Percentiles rank a stretch among this genome's conserved stretches.
These are phyloP conservation scores for Hippopotamus amphibius DNA, from an alignment of 2,113 vertebrate genomes.

Conservation along the genomic window DNA sequence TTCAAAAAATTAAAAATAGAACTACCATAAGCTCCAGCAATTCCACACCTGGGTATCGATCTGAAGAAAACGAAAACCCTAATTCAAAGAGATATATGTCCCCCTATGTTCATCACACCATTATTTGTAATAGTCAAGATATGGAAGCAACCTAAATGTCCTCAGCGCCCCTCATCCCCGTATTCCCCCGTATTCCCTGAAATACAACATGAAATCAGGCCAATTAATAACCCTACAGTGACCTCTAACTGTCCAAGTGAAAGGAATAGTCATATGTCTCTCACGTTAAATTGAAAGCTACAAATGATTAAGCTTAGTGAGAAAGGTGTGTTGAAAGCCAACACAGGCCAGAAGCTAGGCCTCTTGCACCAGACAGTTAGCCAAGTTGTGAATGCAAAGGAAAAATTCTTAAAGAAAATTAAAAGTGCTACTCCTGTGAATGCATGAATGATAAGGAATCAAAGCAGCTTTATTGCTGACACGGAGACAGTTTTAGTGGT, in stretches of 20 bases:
- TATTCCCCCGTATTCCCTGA: neutral
- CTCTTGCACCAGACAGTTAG: neutral
- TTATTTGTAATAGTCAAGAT: neutral
- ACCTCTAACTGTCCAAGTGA: neutral
- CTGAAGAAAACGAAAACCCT: neutral
- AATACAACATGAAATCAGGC: neutral
- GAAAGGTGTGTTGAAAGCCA: neutral
- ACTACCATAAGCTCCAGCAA: neutral
- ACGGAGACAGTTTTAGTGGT: neutral
- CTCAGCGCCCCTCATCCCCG: too few species aligned
- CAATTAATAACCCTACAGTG: neutral
- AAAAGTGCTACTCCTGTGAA: neutral
- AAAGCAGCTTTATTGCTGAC: neutral
- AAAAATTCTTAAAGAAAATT: neutral
- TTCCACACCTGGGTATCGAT: neutral
- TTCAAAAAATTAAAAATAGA: neutral
- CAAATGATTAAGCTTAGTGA: neutral
- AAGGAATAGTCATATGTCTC: neutral
- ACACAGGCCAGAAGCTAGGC: neutral
- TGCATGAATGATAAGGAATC: neutral
- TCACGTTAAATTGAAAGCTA: neutral
- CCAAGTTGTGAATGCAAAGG: neutral
- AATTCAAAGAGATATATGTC: neutral
- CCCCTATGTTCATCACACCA: neutral
- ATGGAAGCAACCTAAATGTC: neutral